A percentile compares a stretch with the other conserved stretches of the same genome.
phyloP scores from a whole-genome alignment of 2,888 invertebrate genomes.

The Tanytarsus gracilentus region DNA sequence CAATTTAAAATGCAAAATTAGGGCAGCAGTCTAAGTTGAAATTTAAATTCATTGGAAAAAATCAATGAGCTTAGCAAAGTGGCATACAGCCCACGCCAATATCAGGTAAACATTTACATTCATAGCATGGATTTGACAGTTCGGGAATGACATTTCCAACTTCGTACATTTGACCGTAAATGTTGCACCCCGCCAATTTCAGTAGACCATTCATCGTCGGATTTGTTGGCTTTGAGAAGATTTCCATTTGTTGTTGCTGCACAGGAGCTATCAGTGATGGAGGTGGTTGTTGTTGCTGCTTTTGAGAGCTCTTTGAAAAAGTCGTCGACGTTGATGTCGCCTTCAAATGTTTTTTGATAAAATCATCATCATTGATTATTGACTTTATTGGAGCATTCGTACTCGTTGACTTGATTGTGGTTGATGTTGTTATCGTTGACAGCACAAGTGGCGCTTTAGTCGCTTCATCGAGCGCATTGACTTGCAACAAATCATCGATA shows the following conservation, averaged over 20 bases:
- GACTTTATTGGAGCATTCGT: constrained; percentile 12
- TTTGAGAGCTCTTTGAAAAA: no score
- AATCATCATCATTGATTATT: constrained; percentile 22
- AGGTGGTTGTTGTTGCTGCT: constrained; percentile 31
- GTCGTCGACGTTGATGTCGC: background rate
- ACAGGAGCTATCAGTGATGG: no score
- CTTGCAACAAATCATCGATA: constrained; percentile 11
- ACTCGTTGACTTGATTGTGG: constrained; percentile 21
- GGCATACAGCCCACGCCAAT: constrained; percentile 67
- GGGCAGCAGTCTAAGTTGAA: no score
- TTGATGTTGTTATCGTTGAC: background rate
- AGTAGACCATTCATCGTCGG: constrained; percentile 46
- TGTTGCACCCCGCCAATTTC: constrained; percentile 80
- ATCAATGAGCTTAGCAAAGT: background rate
- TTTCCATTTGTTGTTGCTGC: constrained; percentile 31
- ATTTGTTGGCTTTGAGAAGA: constrained; percentile 31
- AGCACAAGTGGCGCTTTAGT: constrained; percentile 13
- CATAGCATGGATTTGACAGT: constrained; percentile 69
- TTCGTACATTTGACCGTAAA: constrained; percentile 80
- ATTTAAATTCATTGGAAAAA: background rate
- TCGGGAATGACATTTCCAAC: constrained; percentile 75
- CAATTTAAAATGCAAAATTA: no score
- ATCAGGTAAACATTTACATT: constrained; percentile 73
- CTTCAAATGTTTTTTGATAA: constrained; percentile 18
- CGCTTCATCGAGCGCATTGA: constrained; percentile 10